Evolutionary conservation across 2,113 vertebrate genomes (phyloP).

Genomic region (Mobula hypostoma): DNA sequence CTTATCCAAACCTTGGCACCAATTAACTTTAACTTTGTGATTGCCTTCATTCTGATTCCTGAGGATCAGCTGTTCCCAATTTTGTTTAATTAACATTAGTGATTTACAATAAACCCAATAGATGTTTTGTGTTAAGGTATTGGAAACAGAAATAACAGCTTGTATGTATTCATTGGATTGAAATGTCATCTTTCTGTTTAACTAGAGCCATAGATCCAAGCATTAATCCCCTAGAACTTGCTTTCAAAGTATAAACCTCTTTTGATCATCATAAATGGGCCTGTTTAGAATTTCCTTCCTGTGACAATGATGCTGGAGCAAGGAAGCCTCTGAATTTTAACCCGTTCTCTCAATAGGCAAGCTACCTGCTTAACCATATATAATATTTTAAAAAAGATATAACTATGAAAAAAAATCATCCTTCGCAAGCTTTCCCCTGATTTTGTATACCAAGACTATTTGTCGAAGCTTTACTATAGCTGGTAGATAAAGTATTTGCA

Average conservation of each 20-base stretch:
- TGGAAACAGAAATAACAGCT: not conserved
- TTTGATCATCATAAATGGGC: not conserved
- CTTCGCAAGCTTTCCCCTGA: not conserved
- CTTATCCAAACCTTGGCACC: not conserved
- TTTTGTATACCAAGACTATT: not conserved
- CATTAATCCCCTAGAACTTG: not conserved
- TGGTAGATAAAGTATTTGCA: not conserved
- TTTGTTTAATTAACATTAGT: not conserved
- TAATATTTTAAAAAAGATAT: too few relatives aligned
- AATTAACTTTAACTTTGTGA: not conserved
- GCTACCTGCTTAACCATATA: not conserved
- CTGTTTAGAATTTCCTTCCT: not conserved
- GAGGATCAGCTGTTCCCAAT: not conserved
- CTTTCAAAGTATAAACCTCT: not conserved
- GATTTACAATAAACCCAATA: not conserved
- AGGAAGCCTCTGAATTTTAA: not conserved
- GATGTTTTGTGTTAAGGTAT: not conserved
- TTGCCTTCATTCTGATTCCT: not conserved
- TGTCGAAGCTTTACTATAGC: not conserved
- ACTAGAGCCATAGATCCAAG: not conserved
- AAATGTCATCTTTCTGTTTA: not conserved
- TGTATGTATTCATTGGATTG: not conserved
- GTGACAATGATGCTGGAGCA: not conserved
- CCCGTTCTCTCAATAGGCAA: not conserved
- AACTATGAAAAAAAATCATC: not conserved